A percentile compares a stretch with the other conserved stretches of the same genome.
phyloP scores from a whole-genome alignment of 1,140 invertebrate species.

The Cherax quadricarinatus region DNA sequence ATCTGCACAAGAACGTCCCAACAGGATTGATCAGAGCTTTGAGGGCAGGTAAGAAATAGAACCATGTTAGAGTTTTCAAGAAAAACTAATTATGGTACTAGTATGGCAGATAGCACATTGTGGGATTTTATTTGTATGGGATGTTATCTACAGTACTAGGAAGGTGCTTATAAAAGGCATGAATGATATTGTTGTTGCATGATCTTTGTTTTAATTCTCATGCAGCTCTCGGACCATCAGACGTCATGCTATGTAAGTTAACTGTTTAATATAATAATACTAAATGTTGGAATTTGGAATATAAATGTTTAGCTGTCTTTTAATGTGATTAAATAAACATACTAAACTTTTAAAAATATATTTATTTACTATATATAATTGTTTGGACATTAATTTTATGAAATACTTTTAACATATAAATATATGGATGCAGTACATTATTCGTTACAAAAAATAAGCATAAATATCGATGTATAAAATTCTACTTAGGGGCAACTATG shows the following conservation, averaged over 20 bases:
- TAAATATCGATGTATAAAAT: background rate
- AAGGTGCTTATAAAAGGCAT: conserved; percentile 5
- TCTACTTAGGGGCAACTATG: conserved; percentile 77
- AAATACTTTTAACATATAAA: no score
- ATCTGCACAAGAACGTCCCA: conserved; percentile 68
- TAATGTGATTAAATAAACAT: no score
- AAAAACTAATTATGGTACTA: background rate
- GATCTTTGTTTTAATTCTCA: conserved; percentile 56
- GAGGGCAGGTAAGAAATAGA: conserved; percentile 63
- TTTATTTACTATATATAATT: no score
- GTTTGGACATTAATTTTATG: no score
- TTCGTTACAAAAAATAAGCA: background rate
- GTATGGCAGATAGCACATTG: background rate
- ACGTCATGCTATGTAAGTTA: conserved; percentile 56
- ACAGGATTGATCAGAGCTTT: conserved; percentile 55
- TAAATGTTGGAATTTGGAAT: no score
- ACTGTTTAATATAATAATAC: background rate
- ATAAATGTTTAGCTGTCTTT: no score
- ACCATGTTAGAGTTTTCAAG: background rate
- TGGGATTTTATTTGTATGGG: background rate
- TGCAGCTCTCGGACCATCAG: conserved; percentile 59
- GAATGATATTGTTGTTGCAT: conserved; percentile 54
- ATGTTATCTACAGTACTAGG: background rate
- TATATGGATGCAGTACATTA: no score
- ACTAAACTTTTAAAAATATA: no score